Conservation (phyloP, 2,113 vertebrate genomes). For the Heptranchias perlo region DNA sequence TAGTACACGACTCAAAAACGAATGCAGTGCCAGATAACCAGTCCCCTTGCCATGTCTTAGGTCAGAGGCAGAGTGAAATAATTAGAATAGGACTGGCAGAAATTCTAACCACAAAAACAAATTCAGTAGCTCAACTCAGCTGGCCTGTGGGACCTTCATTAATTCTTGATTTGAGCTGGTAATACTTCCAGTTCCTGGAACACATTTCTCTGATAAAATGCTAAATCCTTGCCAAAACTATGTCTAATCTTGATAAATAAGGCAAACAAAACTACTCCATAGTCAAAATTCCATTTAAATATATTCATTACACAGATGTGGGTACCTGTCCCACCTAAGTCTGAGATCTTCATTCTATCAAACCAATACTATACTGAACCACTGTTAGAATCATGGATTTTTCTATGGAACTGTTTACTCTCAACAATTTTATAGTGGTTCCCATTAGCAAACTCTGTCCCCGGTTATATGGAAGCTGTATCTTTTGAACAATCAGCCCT, state of each 20-base stretch:
- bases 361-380: background rate
- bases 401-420: background rate
- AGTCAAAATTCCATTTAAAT: background rate
- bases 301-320: background rate
- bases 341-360: background rate
- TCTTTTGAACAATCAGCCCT: background rate
- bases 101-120: background rate
- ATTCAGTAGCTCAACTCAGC: background rate
- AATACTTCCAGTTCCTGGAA: background rate
- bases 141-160: background rate
- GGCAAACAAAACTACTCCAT: background rate
- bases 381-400: background rate
- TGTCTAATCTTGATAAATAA: background rate
- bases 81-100: background rate
- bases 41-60: background rate
- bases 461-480: background rate
- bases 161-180: background rate
- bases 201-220: background rate
- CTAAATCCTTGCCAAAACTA: background rate
- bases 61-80: background rate
- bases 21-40: background rate
- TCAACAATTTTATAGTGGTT: background rate
- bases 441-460: background rate
- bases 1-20: background rate
- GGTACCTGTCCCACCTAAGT: background rate